These are phyloP conservation scores for Drosophila borealis DNA, from an alignment of 2,888 invertebrate species.

Conservation along the genomic window DNA sequence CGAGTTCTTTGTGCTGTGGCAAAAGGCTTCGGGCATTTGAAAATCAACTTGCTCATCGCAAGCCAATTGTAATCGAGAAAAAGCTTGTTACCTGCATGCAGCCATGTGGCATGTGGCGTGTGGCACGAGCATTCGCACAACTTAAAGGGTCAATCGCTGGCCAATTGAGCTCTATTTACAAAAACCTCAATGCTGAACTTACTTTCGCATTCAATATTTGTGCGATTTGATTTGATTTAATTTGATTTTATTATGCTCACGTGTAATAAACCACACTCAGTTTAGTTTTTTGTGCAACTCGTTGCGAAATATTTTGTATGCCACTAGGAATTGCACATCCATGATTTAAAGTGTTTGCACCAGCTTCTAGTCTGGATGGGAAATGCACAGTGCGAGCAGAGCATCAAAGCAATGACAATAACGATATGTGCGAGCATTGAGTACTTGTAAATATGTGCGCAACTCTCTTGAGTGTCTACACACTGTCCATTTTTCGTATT, in stretches of 20 bases:
- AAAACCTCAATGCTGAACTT: neutral
- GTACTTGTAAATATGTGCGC: neutral
- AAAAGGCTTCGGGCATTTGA: constrained; percentile 30
- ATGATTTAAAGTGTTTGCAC: too few relatives aligned
- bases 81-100: neutral
- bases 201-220: constrained; percentile 5
- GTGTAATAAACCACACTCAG: neutral
- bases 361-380: neutral
- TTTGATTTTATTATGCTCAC: neutral
- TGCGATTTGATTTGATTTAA: constrained; percentile 6
- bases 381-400: constrained; percentile 3
- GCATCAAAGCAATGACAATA: constrained; percentile 4
- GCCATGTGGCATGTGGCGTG: constrained; percentile 15
- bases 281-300: neutral
- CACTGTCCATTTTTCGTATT: constrained; percentile 9
- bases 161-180: constrained; percentile 1
- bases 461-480: constrained; percentile 6
- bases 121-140: too few relatives aligned
- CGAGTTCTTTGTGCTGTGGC: constrained; percentile 23
- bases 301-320: too few relatives aligned
- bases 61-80: constrained; percentile 14
- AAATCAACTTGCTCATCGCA: constrained; percentile 39
- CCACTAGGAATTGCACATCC: too few relatives aligned
- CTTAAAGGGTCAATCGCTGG: constrained; percentile 6
- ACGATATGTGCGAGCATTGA: neutral